Conservation (phyloP, 1,140 invertebrate genomes). For the Danaus plexippus region DNA sequence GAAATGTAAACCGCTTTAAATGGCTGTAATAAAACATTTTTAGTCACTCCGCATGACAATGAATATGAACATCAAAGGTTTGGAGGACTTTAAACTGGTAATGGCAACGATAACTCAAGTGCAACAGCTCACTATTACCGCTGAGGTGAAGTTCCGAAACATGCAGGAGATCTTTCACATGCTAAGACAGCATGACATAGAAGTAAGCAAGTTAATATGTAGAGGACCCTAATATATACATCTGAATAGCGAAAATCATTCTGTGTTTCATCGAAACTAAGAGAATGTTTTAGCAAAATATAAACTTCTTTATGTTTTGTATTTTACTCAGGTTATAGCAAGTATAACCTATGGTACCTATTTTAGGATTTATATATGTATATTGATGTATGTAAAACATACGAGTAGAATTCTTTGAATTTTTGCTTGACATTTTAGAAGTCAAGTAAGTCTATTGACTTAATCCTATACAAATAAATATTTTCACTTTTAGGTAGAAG, state of each 20-base stretch:
- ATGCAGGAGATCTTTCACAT: constrained; percentile 77
- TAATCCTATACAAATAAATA: not conserved
- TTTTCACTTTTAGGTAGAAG: constrained; percentile 35
- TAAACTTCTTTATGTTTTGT: too few relatives aligned
- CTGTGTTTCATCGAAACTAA: too few relatives aligned
- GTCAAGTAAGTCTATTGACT: not conserved
- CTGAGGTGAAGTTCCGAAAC: constrained; percentile 81
- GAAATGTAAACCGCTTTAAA: too few relatives aligned
- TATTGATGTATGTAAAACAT: constrained; percentile 4
- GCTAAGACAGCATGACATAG: constrained; percentile 72
- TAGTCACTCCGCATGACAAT: constrained; percentile 74
- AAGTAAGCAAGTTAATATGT: constrained; percentile 44
- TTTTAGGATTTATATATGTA: not conserved
- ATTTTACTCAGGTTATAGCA: too few relatives aligned
- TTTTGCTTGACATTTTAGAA: constrained; percentile 1
- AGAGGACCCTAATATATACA: too few relatives aligned
- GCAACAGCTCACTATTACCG: constrained; percentile 79
- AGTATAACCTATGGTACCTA: too few relatives aligned
- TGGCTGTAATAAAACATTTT: constrained; percentile 12
- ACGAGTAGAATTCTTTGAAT: not conserved
- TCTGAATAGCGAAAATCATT: too few relatives aligned
- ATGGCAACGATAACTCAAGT: constrained; percentile 85
- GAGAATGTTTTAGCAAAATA: too few relatives aligned
- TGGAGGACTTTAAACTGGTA: constrained; percentile 88
- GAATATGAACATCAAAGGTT: constrained; percentile 79